These are phyloP conservation scores for Pyrgus malvae DNA, from an alignment of 2,888 invertebrate genomes.

Conservation along the genomic window DNA sequence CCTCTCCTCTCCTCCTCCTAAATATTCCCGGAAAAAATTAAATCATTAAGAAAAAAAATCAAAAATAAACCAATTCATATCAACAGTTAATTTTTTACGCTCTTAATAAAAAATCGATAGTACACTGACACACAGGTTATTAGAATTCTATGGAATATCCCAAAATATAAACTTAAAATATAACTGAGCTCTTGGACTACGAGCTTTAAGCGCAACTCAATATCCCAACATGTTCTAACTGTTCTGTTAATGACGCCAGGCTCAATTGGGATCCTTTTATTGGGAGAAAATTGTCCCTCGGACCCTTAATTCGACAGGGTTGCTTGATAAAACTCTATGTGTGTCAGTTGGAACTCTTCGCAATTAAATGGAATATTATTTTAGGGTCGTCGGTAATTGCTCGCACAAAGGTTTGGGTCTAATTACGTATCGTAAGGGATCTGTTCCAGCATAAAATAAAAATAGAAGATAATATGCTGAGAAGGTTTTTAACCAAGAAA, in stretches of 20 bases:
- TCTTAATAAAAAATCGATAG: no score
- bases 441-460: not conserved
- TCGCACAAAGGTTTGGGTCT: constrained; percentile 26
- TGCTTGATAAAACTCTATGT: constrained; percentile 37
- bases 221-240: constrained; percentile 30
- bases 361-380: constrained; percentile 44
- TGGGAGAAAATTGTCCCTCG: constrained; percentile 29
- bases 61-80: no score
- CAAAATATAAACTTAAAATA: no score
- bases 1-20: no score
- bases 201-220: constrained; percentile 8
- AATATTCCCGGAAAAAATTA: no score
- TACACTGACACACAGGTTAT: no score
- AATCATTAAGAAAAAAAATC: no score
- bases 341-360: constrained; percentile 36
- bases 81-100: no score
- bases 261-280: constrained; percentile 34
- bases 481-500: not conserved
- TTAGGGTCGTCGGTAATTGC: constrained; percentile 37
- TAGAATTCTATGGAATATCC: no score
- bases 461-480: not conserved
- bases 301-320: constrained; percentile 40
- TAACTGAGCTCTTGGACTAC: no score
- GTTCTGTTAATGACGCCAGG: constrained; percentile 38
- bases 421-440: constrained; percentile 9